Percentiles rank a stretch among this genome's conserved stretches.
Conservation (phyloP, 2,113 vertebrate species). For the Centropus bengalensis region DNA sequence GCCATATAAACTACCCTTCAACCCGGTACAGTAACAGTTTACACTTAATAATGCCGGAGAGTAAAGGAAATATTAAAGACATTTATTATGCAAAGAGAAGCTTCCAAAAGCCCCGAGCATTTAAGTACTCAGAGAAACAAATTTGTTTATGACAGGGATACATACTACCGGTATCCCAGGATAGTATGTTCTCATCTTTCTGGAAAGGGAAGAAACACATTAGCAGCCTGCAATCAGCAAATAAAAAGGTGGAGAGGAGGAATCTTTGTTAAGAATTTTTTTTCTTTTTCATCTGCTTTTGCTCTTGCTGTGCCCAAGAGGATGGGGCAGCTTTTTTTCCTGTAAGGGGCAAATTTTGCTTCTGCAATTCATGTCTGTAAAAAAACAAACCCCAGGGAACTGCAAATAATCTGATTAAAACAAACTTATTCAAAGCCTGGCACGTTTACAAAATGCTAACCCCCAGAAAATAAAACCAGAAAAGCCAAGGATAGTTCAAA, state of each 20-base stretch:
- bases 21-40: background rate
- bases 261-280: background rate
- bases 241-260: background rate
- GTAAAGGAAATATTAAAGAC: conserved; percentile 35
- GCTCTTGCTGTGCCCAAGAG: background rate
- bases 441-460: background rate
- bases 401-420: background rate
- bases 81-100: background rate
- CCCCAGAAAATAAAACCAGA: background rate
- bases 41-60: background rate
- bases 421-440: background rate
- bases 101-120: conserved; percentile 21
- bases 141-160: background rate
- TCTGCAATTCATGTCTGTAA: background rate
- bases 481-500: background rate
- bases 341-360: background rate
- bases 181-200: background rate
- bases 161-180: background rate
- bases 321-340: background rate
- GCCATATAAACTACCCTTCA: conserved; percentile 20
- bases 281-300: background rate
- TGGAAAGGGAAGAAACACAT: background rate
- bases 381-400: background rate
- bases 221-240: background rate
- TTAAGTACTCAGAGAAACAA: background rate